Percentiles rank a stretch among this genome's conserved stretches.
These are phyloP conservation scores for Percina caprodes DNA, from an alignment of 2,113 vertebrate species.

Conservation along the genomic window DNA sequence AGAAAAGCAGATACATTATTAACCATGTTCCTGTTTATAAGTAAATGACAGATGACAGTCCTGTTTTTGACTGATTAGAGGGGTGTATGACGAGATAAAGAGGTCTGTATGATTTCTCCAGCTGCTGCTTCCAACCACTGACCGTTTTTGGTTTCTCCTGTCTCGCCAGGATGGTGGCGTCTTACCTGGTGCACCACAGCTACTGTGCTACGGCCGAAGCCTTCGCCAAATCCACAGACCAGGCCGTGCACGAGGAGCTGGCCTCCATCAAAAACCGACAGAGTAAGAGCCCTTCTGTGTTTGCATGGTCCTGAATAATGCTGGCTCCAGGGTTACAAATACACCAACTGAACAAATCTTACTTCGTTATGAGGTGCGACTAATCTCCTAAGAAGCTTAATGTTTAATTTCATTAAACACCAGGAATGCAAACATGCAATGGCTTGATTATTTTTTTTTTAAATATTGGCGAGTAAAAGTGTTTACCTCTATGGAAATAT, in stretches of 20 bases:
- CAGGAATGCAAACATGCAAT: no score
- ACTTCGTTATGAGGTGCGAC: no score
- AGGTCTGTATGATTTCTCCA: not conserved
- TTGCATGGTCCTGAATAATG: not conserved
- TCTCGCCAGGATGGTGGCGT: slow-evolving; percentile 94
- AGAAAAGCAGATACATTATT: not conserved
- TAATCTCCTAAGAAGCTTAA: no score
- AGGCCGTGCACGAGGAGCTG: slow-evolving; percentile 98
- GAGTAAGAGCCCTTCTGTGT: slow-evolving; percentile 85
- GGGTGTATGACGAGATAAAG: not conserved
- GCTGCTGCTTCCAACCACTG: not conserved
- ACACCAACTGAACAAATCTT: no score
- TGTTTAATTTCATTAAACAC: no score
- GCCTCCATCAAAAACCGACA: slow-evolving; percentile 99
- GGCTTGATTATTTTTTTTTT: no score
- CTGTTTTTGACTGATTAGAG: no score
- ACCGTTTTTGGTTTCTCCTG: not conserved
- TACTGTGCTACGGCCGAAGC: slow-evolving; percentile 98
- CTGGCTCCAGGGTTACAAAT: no score
- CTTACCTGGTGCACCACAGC: slow-evolving; percentile 98
- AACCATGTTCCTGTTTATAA: not conserved
- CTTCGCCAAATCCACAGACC: slow-evolving; percentile 98
- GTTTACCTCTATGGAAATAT: no score
- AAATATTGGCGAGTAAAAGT: no score
- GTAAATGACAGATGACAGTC: not conserved